Evolutionary conservation across 2,113 vertebrate species (phyloP).

Genomic region (Lucifuga dentata): DNA sequence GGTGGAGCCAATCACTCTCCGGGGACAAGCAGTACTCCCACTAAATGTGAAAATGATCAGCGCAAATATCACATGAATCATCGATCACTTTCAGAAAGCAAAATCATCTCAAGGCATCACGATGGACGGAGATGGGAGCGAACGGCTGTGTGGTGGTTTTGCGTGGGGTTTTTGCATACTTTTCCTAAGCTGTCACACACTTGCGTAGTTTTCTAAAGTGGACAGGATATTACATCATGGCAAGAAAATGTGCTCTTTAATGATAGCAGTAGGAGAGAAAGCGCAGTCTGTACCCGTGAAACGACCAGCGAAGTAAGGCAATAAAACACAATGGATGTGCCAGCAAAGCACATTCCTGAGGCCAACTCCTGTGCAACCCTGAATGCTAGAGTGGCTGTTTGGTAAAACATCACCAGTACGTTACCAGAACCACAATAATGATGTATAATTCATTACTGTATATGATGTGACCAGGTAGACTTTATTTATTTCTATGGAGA

Average conservation of each 20-base stretch:
- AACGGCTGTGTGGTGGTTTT: neutral
- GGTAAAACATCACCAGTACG: too few relatives aligned
- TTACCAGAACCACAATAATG: too few relatives aligned
- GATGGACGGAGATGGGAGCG: neutral
- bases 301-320: neutral
- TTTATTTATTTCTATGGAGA: too few relatives aligned
- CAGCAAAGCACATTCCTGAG: constrained; percentile 43
- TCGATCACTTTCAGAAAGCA: neutral
- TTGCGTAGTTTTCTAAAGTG: constrained; percentile 15
- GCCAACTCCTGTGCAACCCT: neutral
- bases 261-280: constrained; percentile 35
- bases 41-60: constrained; percentile 33
- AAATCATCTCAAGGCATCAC: neutral
- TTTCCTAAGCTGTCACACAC: constrained; percentile 7
- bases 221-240: constrained; percentile 68
- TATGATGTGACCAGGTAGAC: too few relatives aligned
- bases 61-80: constrained; percentile 5
- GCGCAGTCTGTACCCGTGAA: constrained; percentile 17
- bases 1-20: constrained; percentile 1
- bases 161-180: constrained; percentile 12
- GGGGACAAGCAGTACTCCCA: constrained; percentile 14
- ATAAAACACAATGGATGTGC: constrained; percentile 30
- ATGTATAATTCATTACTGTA: too few relatives aligned
- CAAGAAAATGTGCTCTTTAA: constrained; percentile 51
- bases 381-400: too few relatives aligned